These are phyloP conservation scores for Pardalotus punctatus DNA, from an alignment of 2,113 vertebrate genomes.

Conservation along the genomic window DNA sequence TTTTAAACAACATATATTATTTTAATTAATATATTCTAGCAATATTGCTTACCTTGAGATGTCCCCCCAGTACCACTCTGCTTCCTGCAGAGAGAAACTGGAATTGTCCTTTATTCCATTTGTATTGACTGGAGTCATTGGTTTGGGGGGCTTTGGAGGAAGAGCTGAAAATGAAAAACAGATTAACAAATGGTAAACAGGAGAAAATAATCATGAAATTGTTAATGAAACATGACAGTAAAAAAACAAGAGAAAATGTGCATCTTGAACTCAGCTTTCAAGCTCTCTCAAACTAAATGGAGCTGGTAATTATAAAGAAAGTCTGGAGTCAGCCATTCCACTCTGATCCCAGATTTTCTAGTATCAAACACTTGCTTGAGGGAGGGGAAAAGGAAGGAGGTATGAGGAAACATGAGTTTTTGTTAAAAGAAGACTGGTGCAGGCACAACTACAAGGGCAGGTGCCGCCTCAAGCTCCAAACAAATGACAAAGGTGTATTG, in stretches of 20 bases:
- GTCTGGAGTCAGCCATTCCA: neutral
- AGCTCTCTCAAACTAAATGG: neutral
- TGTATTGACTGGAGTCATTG: slow-evolving; percentile 79
- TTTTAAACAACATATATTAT: neutral
- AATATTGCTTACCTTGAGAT: slow-evolving; percentile 85
- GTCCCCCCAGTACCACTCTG: slow-evolving; percentile 97
- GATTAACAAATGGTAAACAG: neutral
- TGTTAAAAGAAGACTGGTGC: neutral
- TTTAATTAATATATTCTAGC: neutral
- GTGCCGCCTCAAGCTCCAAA: neutral
- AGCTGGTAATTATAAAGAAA: neutral
- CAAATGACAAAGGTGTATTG: slow-evolving; percentile 15
- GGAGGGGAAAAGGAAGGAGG: neutral
- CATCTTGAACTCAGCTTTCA: neutral
- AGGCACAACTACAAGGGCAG: neutral
- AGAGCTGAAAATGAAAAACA: slow-evolving; percentile 79
- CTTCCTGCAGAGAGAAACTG: slow-evolving; percentile 81
- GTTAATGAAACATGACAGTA: neutral
- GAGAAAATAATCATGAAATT: neutral
- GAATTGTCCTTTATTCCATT: slow-evolving; percentile 83
- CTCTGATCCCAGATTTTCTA: neutral
- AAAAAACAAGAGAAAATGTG: neutral
- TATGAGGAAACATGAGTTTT: neutral
- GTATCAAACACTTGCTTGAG: neutral
- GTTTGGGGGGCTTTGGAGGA: slow-evolving; percentile 90